Conservation (phyloP, 2,797 vertebrate genomes). For the Muscicapa comitata region DNA sequence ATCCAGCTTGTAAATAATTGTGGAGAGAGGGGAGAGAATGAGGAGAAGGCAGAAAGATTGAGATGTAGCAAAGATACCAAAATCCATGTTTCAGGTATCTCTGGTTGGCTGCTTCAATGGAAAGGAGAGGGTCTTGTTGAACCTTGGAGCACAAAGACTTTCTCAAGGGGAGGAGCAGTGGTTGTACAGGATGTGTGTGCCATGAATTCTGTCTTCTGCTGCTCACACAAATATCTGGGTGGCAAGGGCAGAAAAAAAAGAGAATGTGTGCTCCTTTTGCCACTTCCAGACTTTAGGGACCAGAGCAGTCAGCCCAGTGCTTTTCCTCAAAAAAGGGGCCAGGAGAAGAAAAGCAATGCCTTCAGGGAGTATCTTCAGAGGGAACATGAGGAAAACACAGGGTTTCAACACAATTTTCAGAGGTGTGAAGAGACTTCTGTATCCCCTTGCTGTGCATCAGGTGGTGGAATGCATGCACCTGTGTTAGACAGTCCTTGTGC, state of each 20-base stretch:
- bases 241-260: neutral
- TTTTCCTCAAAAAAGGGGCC: neutral
- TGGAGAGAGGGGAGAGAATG: rapidly evolving
- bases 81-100: neutral
- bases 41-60: neutral
- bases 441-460: rapidly evolving
- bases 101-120: neutral
- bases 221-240: neutral
- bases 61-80: neutral
- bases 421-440: neutral
- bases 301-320: neutral
- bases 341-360: neutral
- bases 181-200: rapidly evolving
- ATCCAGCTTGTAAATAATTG: neutral
- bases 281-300: neutral
- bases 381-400: neutral
- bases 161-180: neutral
- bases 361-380: neutral
- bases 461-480: rapidly evolving
- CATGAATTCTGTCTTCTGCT: neutral
- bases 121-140: neutral
- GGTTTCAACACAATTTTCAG: neutral
- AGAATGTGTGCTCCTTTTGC: neutral
- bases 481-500: rapidly evolving
- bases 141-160: neutral